Conservation (phyloP, 1,140 invertebrate genomes). For the fruit fly (Drosophila melanogaster) region Release_6_plus_ISO1_MT NC_004354.4:19010001-19010500, state of each 20-base stretch:
- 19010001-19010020: conserved; percentile 17
- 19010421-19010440: conserved; percentile 56
- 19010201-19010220: conserved; percentile 73
- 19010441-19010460: not conserved
- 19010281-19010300: not conserved
- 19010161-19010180: conserved; percentile 51
- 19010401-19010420: conserved; percentile 80
- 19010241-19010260: conserved; percentile 3
- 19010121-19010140: conserved; percentile 18
- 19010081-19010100: not conserved
- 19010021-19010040: conserved; percentile 11
- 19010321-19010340: conserved; percentile 2
- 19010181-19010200: conserved; percentile 53
- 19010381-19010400: conserved; percentile 73
- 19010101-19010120: not conserved
- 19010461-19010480: not conserved
- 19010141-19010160: conserved; percentile 46
- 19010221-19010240: conserved; percentile 10
- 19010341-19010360: not conserved
- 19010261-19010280: not conserved
- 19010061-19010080: not conserved
- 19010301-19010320: conserved; percentile 34
- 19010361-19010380: conserved; percentile 21
- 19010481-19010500: too few species aligned
- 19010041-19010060: conserved; percentile 1